A percentile compares a stretch with the other conserved stretches of the same genome.
These are phyloP conservation scores for Ornithoptera alexandrae DNA, from an alignment of 2,888 invertebrate species.

Conservation along the genomic window DNA sequence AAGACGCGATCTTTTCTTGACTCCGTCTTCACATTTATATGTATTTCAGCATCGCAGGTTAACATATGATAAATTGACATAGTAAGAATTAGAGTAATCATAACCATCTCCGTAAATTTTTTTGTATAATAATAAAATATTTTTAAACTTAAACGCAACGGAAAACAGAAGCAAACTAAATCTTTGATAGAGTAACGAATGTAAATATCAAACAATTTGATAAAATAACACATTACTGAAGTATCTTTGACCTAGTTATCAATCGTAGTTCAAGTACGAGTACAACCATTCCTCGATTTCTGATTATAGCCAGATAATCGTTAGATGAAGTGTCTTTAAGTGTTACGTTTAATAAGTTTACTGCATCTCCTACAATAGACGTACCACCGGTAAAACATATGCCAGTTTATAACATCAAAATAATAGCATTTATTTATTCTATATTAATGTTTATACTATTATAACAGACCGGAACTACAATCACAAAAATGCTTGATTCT, in stretches of 20 bases:
- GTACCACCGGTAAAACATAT: too few relatives aligned
- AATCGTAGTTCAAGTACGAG: slow-evolving; percentile 12
- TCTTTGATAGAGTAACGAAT: background rate
- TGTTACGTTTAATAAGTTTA: too few relatives aligned
- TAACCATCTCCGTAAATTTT: slow-evolving; percentile 30
- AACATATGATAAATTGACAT: slow-evolving; percentile 8
- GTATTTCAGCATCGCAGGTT: slow-evolving; percentile 43
- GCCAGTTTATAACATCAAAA: too few relatives aligned
- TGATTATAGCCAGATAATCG: background rate
- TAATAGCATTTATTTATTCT: too few relatives aligned
- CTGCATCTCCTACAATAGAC: too few relatives aligned
- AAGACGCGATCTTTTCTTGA: slow-evolving; percentile 38
- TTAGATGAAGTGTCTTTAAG: background rate
- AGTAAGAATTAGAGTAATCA: background rate
- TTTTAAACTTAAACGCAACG: background rate
- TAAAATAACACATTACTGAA: background rate
- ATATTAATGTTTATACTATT: too few relatives aligned
- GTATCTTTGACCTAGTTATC: slow-evolving; percentile 16
- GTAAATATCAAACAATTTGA: slow-evolving; percentile 7
- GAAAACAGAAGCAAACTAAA: background rate
- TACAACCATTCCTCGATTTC: background rate
- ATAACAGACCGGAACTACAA: too few relatives aligned
- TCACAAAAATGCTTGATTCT: too few relatives aligned
- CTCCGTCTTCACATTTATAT: slow-evolving; percentile 46
- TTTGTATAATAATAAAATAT: slow-evolving; percentile 30